A percentile compares a stretch with the other conserved stretches of the same genome.
These are phyloP conservation scores for Chloroceryle amazona DNA, from an alignment of 2,797 vertebrate genomes.

Conservation along the genomic window DNA sequence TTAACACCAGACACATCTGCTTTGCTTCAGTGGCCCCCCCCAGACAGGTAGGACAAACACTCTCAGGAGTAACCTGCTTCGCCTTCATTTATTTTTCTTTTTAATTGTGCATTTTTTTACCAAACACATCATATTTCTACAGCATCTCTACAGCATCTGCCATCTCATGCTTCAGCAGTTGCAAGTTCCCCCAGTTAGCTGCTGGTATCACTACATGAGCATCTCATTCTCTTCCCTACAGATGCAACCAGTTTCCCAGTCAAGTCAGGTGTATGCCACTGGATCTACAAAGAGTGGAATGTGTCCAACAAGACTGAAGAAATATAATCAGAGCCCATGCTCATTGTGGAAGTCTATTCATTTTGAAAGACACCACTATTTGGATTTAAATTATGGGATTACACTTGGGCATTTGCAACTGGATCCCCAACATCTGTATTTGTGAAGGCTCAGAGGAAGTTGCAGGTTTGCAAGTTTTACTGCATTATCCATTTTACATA, in stretches of 20 bases:
- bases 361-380: neutral
- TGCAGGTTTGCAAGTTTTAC: slow-evolving; percentile 31
- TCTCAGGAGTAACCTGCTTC: neutral
- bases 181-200: neutral
- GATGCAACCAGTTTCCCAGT: neutral
- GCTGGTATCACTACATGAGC: neutral
- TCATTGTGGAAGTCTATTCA: neutral
- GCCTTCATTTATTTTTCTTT: slow-evolving; percentile 64
- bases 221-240: neutral
- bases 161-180: neutral
- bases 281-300: neutral
- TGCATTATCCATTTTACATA: neutral
- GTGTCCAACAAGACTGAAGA: neutral
- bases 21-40: neutral
- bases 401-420: slow-evolving; percentile 19
- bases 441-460: slow-evolving; percentile 53
- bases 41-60: neutral
- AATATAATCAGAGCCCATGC: neutral
- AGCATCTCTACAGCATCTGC: neutral
- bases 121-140: slow-evolving; percentile 21
- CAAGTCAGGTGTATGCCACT: neutral
- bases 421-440: slow-evolving; percentile 43
- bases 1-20: no score
- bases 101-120: slow-evolving; percentile 32
- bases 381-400: slow-evolving; percentile 17